Base-by-base conservation (phyloP, 2,797 vertebrate species). In the Mycteria americana region DNA sequence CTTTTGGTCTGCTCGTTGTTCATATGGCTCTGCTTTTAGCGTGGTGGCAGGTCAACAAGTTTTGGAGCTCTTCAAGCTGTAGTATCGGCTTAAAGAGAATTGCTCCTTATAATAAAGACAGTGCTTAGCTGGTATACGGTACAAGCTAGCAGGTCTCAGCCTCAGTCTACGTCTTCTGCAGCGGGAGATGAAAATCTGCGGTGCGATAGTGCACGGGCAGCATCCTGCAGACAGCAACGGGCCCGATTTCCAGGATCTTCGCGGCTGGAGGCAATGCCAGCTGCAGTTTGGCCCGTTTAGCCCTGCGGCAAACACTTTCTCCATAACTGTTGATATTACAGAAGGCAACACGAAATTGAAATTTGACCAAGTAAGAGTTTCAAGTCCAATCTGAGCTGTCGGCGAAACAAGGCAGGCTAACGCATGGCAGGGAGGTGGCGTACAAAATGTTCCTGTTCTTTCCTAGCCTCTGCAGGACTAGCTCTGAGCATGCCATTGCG, bases 1-100 rank as follows among this genome's bases (percentile, higher is more conserved):
- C 19, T 79, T 37, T 64, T 8, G 12, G 33, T 33, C 56, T 27
- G 23, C 25, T 83, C 5, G 0, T 28, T 72, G 53, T 73, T 48
- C 0, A 0, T 2, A 3, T 0, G 41, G 27, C 51, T 70, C 63
- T 50, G 68, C 73, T 76, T 63, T 63, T 43, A 35, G 45, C 1
- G 0, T 6, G 5, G 37, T 25, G 33, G 22, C 46, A 83, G 37
- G 28, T 45, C 69, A 39, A 35, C 27, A 22, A 54, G 51, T 70
- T 35, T n/a, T n/a, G 24, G 48, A 70, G 51, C 64, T 56, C 39
- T 83, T 85, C 46, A 48, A 46, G 48, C 33, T 80, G 39, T 74
- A 24, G 37, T 11, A n/a, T 3, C 82, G 56, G 17, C 60, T 69
- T 67, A 39, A 76, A 85, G 46, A 83, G 30, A 89, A 70, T 54